phyloP scores from a whole-genome alignment of 2,113 vertebrate species.

The Xiphophorus hellerii region DNA sequence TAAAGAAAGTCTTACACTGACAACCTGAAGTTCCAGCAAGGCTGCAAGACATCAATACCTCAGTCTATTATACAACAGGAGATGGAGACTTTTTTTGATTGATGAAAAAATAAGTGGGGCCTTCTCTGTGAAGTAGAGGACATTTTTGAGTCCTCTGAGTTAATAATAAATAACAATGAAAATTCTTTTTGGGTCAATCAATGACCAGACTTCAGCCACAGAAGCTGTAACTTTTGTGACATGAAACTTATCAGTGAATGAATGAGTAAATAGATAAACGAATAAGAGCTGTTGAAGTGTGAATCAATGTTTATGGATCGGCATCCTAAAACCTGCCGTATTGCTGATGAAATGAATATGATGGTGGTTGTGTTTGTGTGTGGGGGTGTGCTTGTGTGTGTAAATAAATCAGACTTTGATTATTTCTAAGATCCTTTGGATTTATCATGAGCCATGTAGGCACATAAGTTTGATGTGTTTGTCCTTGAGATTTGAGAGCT shows the following conservation, averaged over 20 bases:
- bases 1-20: constrained; percentile 22
- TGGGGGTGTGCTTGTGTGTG: constrained; percentile 10
- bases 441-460: constrained; percentile 21
- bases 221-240: constrained; percentile 48
- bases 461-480: constrained; percentile 34
- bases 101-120: constrained; percentile 18
- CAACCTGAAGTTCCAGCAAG: constrained; percentile 14
- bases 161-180: constrained; percentile 16
- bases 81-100: constrained; percentile 17
- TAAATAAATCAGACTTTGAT: constrained; percentile 11
- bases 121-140: constrained; percentile 14
- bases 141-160: constrained; percentile 24
- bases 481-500: constrained; percentile 25
- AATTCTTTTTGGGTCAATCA: constrained; percentile 24
- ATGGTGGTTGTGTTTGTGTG: constrained; percentile 5
- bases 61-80: constrained; percentile 25
- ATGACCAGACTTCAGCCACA: constrained; percentile 32
- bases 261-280: constrained; percentile 77
- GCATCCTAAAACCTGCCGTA: constrained; percentile 59
- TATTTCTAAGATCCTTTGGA: constrained; percentile 33
- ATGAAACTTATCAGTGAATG: constrained; percentile 64
- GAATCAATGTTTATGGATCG: constrained; percentile 77
- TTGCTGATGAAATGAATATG: constrained; percentile 59
- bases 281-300: constrained; percentile 69
- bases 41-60: constrained; percentile 29